These are phyloP conservation scores for Lycophotia porphyrea DNA, from an alignment of 2,888 invertebrate species.

Conservation along the genomic window DNA sequence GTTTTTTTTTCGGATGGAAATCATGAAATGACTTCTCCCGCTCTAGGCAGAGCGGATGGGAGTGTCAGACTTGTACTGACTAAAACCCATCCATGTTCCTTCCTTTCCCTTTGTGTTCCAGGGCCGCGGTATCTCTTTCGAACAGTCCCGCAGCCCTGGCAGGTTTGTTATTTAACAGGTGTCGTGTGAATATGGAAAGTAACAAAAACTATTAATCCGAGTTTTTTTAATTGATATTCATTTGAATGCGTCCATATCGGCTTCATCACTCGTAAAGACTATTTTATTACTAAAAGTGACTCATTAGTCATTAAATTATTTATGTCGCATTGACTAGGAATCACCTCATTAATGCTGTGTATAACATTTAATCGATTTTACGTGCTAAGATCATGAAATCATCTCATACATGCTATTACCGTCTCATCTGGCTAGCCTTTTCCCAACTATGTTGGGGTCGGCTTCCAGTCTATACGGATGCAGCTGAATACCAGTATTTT, in stretches of 20 bases:
- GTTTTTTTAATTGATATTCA: background rate
- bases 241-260: background rate
- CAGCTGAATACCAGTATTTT: too few relatives aligned
- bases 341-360: background rate
- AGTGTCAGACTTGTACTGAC: too few relatives aligned
- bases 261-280: background rate
- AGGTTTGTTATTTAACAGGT: too few relatives aligned
- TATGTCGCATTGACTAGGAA: conserved; percentile 22
- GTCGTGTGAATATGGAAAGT: background rate
- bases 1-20: too few relatives aligned
- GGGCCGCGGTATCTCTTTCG: too few relatives aligned
- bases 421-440: background rate
- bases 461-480: too few relatives aligned
- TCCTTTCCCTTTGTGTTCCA: too few relatives aligned
- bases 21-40: too few relatives aligned
- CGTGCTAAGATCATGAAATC: conserved; percentile 5
- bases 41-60: too few relatives aligned
- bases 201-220: background rate
- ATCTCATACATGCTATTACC: background rate
- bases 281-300: conserved; percentile 11
- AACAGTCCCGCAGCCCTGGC: too few relatives aligned
- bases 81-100: too few relatives aligned
- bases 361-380: conserved; percentile 21
- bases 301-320: conserved; percentile 1
- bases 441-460: background rate